phyloP scores from a whole-genome alignment of 2,888 invertebrate species.

The Mesopsocus fuscifrons region DNA sequence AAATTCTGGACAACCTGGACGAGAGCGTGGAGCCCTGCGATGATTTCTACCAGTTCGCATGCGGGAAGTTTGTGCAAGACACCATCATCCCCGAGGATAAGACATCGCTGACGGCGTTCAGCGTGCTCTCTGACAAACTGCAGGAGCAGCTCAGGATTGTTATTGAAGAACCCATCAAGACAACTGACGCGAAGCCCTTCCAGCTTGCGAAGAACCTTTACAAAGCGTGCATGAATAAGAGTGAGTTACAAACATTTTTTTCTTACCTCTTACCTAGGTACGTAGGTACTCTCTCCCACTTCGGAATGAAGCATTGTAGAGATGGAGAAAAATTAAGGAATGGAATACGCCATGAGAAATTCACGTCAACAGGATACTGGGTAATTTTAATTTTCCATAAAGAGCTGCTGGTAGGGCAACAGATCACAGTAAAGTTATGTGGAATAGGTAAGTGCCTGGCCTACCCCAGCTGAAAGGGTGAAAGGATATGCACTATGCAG shows the following conservation, averaged over 20 bases:
- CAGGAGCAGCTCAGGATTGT: conserved; percentile 51
- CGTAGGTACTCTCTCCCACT: no score
- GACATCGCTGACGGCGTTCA: conserved; percentile 56
- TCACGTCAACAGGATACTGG: no score
- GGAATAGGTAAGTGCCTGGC: no score
- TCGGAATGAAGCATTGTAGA: no score
- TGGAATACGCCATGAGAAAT: no score
- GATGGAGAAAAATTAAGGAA: conserved; percentile 3
- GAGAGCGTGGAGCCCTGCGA: conserved; percentile 53
- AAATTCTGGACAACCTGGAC: conserved; percentile 51
- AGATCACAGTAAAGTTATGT: no score
- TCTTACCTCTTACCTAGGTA: background rate
- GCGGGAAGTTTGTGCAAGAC: conserved; percentile 50
- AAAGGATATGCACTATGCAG: no score
- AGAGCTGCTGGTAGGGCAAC: no score
- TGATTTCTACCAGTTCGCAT: conserved; percentile 64
- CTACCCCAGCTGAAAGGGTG: no score
- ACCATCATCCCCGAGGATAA: conserved; percentile 66
- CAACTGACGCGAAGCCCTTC: conserved; percentile 48
- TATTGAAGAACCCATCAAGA: conserved; percentile 41
- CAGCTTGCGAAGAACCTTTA: conserved; percentile 63
- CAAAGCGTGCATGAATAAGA: conserved; percentile 73
- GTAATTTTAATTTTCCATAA: no score
- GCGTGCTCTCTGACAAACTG: conserved; percentile 50
- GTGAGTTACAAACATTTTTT: conserved; percentile 44